A percentile compares a stretch with the other conserved stretches of the same genome.
Conservation (phyloP, 1,140 invertebrate genomes). For the Zaprionus kolodkinae region DNA sequence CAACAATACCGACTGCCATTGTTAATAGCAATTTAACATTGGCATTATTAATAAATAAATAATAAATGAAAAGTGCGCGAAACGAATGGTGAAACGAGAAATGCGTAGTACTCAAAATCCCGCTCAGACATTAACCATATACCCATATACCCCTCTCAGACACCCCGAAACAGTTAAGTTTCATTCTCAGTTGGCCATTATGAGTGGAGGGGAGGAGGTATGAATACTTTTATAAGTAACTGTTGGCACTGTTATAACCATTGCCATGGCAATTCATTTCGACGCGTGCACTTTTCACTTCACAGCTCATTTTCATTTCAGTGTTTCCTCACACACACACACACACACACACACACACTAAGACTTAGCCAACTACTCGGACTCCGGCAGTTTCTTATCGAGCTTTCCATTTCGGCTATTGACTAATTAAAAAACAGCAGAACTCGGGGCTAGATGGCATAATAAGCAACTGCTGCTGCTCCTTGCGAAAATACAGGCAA, state of each 20-base stretch:
- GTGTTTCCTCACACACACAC: not conserved
- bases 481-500: conserved; percentile 42
- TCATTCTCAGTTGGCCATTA: not conserved
- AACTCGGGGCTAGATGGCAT: conserved; percentile 64
- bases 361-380: conserved; percentile 37
- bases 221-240: conserved; percentile 39
- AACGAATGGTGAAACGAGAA: conserved; percentile 18
- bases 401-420: conserved; percentile 61
- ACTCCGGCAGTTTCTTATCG: conserved; percentile 44
- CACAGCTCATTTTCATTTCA: conserved; percentile 59
- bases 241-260: conserved; percentile 28
- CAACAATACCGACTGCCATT: conserved; percentile 26
- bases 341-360: conserved; percentile 2
- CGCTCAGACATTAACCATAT: conserved; percentile 9
- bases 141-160: not conserved
- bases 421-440: conserved; percentile 78
- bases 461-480: conserved; percentile 70
- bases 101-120: conserved; percentile 23
- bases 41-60: conserved; percentile 70
- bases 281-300: conserved; percentile 56
- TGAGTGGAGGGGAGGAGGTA: not conserved
- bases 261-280: conserved; percentile 50
- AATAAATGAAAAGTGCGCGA: conserved; percentile 55
- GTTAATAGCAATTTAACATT: conserved; percentile 53
- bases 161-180: not conserved